phyloP scores from a whole-genome alignment of 2,113 vertebrate genomes.

The Anolis carolinensis region DNA sequence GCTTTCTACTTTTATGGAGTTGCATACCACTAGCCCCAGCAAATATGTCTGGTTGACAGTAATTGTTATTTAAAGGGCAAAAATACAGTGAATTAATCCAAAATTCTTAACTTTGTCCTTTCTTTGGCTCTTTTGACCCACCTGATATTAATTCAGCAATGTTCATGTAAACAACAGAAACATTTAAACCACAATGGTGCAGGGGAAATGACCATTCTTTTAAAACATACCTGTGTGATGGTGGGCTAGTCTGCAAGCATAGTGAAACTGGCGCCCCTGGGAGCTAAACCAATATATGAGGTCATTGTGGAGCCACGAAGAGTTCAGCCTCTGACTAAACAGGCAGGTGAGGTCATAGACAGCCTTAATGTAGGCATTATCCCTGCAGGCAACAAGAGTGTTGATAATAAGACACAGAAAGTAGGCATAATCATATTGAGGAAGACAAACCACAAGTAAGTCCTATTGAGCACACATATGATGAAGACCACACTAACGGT shows the following conservation, averaged over 20 bases:
- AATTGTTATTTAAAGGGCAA: no score
- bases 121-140: background rate
- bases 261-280: constrained; percentile 71
- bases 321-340: constrained; percentile 59
- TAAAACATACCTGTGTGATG: constrained; percentile 79
- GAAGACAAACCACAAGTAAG: background rate
- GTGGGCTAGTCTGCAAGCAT: constrained; percentile 74
- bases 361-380: constrained; percentile 79
- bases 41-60: no score
- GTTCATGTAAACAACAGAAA: accelerated
- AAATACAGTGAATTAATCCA: background rate
- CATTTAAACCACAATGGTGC: background rate
- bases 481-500: no score
- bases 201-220: background rate
- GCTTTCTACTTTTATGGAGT: no score
- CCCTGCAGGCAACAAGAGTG: constrained; percentile 62
- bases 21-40: no score
- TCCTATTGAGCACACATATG: background rate
- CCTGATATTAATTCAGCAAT: background rate
- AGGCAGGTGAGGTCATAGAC: constrained; percentile 80
- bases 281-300: constrained; percentile 77
- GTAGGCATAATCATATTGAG: background rate
- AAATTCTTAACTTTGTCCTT: background rate
- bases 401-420: background rate
- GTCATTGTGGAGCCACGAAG: constrained; percentile 75